phyloP scores from a whole-genome alignment of 2,888 invertebrate species.

The Clitarchus hookeri region DNA sequence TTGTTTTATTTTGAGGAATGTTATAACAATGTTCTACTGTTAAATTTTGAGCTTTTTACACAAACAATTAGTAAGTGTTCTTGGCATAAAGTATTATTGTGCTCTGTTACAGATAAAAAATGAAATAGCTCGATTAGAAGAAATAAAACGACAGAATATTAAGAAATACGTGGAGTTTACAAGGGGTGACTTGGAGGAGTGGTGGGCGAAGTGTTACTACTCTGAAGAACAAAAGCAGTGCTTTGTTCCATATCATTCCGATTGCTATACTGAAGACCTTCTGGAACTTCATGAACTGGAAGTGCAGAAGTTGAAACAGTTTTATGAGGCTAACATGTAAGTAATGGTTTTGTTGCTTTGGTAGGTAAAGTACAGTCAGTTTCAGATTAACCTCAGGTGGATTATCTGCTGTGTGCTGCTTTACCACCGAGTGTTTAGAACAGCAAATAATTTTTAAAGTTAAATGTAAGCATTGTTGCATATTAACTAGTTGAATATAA shows the following conservation, averaged over 20 bases:
- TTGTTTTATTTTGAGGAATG: slow-evolving; percentile 61
- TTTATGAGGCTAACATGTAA: slow-evolving; percentile 68
- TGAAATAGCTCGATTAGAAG: slow-evolving; percentile 77
- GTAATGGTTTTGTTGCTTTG: slow-evolving; percentile 43
- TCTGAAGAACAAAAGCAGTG: slow-evolving; percentile 63
- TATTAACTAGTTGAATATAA: no score
- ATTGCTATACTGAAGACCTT: slow-evolving; percentile 78
- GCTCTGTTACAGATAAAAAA: slow-evolving; percentile 58
- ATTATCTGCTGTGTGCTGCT: no score
- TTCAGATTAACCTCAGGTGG: neutral
- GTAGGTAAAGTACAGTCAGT: neutral
- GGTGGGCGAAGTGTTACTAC: slow-evolving; percentile 81
- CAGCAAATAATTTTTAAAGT: no score
- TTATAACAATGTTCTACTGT: slow-evolving; percentile 44
- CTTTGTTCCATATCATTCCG: slow-evolving; percentile 67
- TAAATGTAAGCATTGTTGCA: no score
- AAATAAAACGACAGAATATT: slow-evolving; percentile 76
- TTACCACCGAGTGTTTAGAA: no score
- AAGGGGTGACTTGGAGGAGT: slow-evolving; percentile 68
- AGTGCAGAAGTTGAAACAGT: slow-evolving; percentile 67
- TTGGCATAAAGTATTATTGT: neutral
- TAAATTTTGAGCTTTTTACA: no score
- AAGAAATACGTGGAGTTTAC: slow-evolving; percentile 65
- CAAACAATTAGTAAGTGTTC: neutral
- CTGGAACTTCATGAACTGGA: slow-evolving; percentile 79